Evolutionary conservation across 2,797 vertebrate species (phyloP).

Genomic region (Onychomys leucogaster): DNA sequence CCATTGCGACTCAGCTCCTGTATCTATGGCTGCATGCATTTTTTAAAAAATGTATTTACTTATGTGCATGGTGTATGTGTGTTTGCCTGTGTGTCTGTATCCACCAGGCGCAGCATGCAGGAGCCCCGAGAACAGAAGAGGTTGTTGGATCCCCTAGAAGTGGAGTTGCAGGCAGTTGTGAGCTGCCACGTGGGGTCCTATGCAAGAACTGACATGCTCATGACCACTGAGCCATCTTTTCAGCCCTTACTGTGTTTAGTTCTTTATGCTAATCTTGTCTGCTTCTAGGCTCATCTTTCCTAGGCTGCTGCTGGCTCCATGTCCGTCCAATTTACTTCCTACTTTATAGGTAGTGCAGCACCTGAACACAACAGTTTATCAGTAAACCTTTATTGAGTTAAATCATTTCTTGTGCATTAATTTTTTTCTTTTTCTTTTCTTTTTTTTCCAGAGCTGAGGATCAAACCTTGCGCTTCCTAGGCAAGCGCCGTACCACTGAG

Average conservation of each 20-base stretch:
- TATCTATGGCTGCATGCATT: not conserved
- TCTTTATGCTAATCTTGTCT: not conserved
- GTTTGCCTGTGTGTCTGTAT: not conserved
- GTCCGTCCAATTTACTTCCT: not conserved
- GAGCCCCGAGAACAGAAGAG: not conserved
- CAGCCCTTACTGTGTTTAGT: not conserved
- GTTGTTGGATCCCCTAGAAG: not conserved
- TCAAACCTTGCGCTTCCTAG: too few species aligned
- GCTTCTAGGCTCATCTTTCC: not conserved
- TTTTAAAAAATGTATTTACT: not conserved
- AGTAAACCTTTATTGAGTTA: not conserved
- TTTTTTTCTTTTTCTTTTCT: too few species aligned
- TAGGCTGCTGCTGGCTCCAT: not conserved
- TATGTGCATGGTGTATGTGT: not conserved
- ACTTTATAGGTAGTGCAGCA: not conserved
- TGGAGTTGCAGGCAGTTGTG: not conserved
- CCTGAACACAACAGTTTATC: not conserved
- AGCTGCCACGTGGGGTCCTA: not conserved
- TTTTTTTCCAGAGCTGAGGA: too few species aligned
- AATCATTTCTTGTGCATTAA: conserved; percentile 22
- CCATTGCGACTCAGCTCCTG: not conserved
- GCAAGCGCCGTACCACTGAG: too few species aligned
- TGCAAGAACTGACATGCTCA: not conserved
- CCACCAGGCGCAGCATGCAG: not conserved
- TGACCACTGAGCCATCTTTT: not conserved